Percentiles rank a stretch among this genome's conserved stretches.
These are phyloP conservation scores for Stomorhina lunata DNA, from an alignment of 2,888 invertebrate genomes.

Conservation along the genomic window DNA sequence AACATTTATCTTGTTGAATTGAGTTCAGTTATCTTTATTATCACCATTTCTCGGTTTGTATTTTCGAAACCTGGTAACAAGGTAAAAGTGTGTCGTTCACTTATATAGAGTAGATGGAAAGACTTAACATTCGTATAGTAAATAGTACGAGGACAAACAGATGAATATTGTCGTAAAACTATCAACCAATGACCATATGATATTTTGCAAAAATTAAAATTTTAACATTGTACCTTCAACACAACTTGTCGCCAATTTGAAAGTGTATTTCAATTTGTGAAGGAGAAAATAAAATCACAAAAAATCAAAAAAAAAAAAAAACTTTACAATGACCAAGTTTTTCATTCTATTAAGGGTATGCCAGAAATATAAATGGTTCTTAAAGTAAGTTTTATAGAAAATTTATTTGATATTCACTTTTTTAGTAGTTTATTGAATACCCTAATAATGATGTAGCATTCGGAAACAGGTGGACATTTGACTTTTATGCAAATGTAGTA, in stretches of 20 bases:
- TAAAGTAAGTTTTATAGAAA: background rate
- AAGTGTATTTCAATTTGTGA: background rate
- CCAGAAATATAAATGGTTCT: background rate
- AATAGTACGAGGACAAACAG: background rate
- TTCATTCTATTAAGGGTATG: background rate
- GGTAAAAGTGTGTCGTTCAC: constrained; percentile 24
- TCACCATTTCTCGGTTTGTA: constrained; percentile 5
- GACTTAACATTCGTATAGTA: too few species aligned
- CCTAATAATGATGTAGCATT: background rate
- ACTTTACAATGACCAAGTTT: constrained; percentile 21
- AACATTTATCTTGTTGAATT: constrained; percentile 36
- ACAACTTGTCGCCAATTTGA: constrained; percentile 50
- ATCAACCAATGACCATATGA: constrained; percentile 37
- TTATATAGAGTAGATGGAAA: background rate
- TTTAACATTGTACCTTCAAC: constrained; percentile 43
- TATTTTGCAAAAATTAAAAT: constrained; percentile 49
- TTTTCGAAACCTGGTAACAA: constrained; percentile 13
- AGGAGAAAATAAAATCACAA: background rate
- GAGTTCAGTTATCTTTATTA: constrained; percentile 37
- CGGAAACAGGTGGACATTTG: constrained; percentile 44
- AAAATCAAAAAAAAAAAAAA: background rate
- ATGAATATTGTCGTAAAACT: background rate
- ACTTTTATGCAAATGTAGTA: constrained; percentile 31
- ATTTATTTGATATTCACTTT: background rate
- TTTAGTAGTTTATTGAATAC: background rate